Evolutionary conservation across 2,888 invertebrate genomes (phyloP).

Genomic region (Bedellia somnulentella): DNA sequence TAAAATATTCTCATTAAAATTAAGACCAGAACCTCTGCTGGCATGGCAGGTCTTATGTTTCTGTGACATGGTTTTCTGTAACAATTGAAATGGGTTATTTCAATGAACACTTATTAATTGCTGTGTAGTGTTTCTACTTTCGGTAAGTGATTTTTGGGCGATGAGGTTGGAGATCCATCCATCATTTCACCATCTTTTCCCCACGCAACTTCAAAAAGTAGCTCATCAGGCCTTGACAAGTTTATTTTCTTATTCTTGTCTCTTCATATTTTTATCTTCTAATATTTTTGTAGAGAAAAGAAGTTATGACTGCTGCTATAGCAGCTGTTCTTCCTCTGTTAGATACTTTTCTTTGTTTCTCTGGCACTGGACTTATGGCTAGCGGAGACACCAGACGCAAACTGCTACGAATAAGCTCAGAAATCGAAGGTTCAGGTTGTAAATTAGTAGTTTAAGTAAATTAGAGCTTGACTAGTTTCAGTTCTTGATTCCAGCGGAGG

Average conservation of each 20-base stretch:
- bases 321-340: constrained; percentile 9
- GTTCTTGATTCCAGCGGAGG: constrained; percentile 10
- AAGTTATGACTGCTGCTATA: constrained; percentile 8
- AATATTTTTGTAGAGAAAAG: constrained; percentile 12
- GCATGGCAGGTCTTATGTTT: too few species aligned
- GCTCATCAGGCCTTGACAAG: constrained; percentile 9
- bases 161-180: too few species aligned
- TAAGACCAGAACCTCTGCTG: too few species aligned
- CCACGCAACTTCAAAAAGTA: too few species aligned
- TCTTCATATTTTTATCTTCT: constrained; percentile 8
- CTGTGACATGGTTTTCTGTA: too few species aligned
- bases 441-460: constrained; percentile 9
- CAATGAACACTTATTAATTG: too few species aligned
- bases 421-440: constrained; percentile 8
- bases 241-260: constrained; percentile 9
- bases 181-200: too few species aligned
- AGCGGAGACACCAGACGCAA: constrained; percentile 5
- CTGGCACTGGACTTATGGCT: constrained; percentile 8
- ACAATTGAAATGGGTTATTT: too few species aligned
- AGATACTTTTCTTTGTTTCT: constrained; percentile 9
- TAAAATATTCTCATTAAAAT: too few species aligned
- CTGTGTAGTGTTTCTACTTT: too few species aligned
- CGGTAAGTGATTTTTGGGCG: too few species aligned
- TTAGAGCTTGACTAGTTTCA: constrained; percentile 10
- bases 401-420: constrained; percentile 9